phyloP scores from a whole-genome alignment of 1,140 invertebrate genomes.

The Drosophila burlai region DNA sequence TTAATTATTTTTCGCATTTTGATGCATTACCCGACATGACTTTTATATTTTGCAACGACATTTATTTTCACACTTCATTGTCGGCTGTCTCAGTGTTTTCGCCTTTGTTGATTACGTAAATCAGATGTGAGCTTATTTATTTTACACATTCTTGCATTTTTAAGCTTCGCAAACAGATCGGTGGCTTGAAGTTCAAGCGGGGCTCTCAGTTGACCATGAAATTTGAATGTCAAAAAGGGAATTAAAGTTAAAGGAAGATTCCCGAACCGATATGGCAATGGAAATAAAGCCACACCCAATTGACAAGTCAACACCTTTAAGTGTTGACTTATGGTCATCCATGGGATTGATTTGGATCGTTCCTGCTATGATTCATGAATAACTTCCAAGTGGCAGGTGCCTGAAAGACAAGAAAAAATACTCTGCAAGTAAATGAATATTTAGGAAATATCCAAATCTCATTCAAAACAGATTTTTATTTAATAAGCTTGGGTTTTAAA shows the following conservation, averaged over 20 bases:
- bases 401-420: not conserved
- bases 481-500: not conserved
- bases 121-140: constrained; percentile 76
- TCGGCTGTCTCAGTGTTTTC: constrained; percentile 12
- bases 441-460: not conserved
- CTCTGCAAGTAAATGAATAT: not conserved
- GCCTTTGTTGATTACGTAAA: constrained; percentile 65
- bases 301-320: constrained; percentile 16
- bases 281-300: constrained; percentile 36
- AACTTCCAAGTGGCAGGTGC: not conserved
- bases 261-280: constrained; percentile 28
- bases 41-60: constrained; percentile 62
- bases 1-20: constrained; percentile 48
- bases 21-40: constrained; percentile 63
- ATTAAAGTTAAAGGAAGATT: constrained; percentile 54
- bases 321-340: constrained; percentile 16
- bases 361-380: constrained; percentile 1
- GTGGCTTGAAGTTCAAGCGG: constrained; percentile 62
- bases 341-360: constrained; percentile 20
- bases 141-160: constrained; percentile 71
- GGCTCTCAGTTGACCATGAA: constrained; percentile 67
- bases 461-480: not conserved
- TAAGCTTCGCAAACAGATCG: constrained; percentile 49
- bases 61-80: constrained; percentile 78
- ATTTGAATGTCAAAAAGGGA: constrained; percentile 34